Base-by-base conservation (phyloP, 2,797 vertebrate genomes). In the Eutrigla gurnardus region DNA sequence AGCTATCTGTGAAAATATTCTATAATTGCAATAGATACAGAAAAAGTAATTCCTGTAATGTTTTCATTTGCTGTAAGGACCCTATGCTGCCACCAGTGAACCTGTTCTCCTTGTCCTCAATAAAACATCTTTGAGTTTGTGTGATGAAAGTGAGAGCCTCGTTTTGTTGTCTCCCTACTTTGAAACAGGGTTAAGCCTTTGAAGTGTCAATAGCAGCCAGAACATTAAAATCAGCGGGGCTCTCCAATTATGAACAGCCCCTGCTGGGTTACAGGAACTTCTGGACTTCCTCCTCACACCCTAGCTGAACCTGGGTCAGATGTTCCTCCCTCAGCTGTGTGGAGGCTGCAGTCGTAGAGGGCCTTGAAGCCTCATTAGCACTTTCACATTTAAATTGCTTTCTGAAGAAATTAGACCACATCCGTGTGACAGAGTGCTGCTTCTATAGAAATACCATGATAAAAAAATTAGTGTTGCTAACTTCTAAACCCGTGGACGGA, bases 241-340 rank as follows among this genome's bases (percentile, higher is more conserved):
- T 4, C 64, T 71, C 81, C 83, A 88, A 87, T 90, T 87, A 87
- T 60, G 69, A 82, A 61, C 25, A 9, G 40, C 37, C 71, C 86
- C 80, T 53, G 82, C 81, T 78, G 86, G 17, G 65, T 54, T 62
- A 65, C 66, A 70, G 83, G 78, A 76, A 83, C 73, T 67, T 71
- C 52, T 61, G 65, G 60, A 45, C 25, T 67, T 36, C 65, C 72
- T 69, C 25, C 9, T 7, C 35, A 39, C 57, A 59, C 33, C 58
- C 53, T 4, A 14, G 53, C 37, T 75, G 55, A 64, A 52, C 70
- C 57, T 13, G 55, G 73, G 54, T 45, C 54, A 63, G 3, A 60
- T 61, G 37, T 33, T 60, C 55, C 54, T 32, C 37, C 49, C 55
- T 61, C 52, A 52, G 55, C 57, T 39, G 58, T 12, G 67, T 18